These are phyloP conservation scores for Macropus fuliginosus DNA, from an alignment of 2,797 vertebrate species.

Conservation along the genomic window DNA sequence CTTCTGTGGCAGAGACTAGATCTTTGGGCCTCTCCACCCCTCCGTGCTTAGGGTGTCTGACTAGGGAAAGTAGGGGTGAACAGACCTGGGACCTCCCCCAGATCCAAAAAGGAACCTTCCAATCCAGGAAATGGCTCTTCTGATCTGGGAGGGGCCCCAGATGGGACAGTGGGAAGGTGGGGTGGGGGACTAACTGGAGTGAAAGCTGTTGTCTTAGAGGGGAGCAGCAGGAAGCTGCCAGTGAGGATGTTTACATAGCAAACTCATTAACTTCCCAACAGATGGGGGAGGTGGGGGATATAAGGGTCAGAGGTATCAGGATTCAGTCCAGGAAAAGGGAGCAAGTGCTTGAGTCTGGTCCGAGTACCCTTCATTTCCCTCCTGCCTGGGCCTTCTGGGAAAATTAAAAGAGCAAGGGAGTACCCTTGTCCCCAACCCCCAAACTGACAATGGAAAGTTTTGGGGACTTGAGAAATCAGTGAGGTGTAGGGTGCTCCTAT, in stretches of 20 bases:
- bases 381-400: constrained; percentile 6
- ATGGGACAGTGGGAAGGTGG: constrained; percentile 34
- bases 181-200: background rate
- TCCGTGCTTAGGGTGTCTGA: background rate
- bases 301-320: constrained; percentile 6
- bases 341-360: background rate
- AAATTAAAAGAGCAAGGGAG: constrained; percentile 21
- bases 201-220: constrained; percentile 70
- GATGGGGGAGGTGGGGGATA: constrained; percentile 67
- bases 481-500: constrained; percentile 63
- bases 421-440: background rate
- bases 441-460: constrained; percentile 54
- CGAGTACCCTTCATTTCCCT: background rate
- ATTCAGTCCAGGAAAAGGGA: constrained; percentile 21
- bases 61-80: background rate
- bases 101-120: background rate
- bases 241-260: constrained; percentile 81
- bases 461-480: constrained; percentile 74
- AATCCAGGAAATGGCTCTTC: constrained; percentile 15
- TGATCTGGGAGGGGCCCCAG: constrained; percentile 54
- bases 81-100: constrained; percentile 31
- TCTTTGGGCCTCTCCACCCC: background rate
- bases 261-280: constrained; percentile 75
- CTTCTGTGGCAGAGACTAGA: background rate
- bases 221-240: constrained; percentile 82